Conservation (phyloP, 1,140 invertebrate genomes). For the Drosophila ohnishii region DNA sequence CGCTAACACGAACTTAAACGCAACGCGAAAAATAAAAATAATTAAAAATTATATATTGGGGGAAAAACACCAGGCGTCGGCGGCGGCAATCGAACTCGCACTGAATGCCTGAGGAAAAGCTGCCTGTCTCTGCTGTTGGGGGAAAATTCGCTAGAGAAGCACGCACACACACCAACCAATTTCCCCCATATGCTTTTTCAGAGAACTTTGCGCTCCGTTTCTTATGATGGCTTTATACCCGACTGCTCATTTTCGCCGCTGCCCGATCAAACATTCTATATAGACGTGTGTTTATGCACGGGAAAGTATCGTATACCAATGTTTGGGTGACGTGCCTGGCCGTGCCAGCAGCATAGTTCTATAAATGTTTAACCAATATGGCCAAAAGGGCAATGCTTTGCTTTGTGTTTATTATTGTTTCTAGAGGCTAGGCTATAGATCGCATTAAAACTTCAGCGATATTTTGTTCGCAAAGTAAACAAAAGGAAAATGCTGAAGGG, state of each 20-base stretch:
- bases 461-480: conserved; percentile 7
- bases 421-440: not conserved
- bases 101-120: conserved; percentile 55
- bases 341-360: conserved; percentile 56
- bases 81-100: conserved; percentile 67
- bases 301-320: conserved; percentile 4
- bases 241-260: conserved; percentile 19
- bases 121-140: conserved; percentile 25
- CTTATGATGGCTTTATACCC: conserved; percentile 32
- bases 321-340: conserved; percentile 16
- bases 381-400: conserved; percentile 39
- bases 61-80: conserved; percentile 30
- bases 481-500: not conserved
- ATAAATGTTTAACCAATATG: conserved; percentile 62
- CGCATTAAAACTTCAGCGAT: conserved; percentile 41
- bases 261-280: conserved; percentile 25
- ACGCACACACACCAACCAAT: conserved; percentile 7
- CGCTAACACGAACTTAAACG: conserved; percentile 12
- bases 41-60: conserved; percentile 29
- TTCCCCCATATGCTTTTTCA: conserved; percentile 17
- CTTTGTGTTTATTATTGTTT: conserved; percentile 55
- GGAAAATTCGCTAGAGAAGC: conserved; percentile 70
- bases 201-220: conserved; percentile 41
- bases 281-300: conserved; percentile 27
- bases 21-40: conserved; percentile 19